These are phyloP conservation scores for Tiaroga cobitis DNA, from an alignment of 2,797 vertebrate species.

Conservation along the genomic window DNA sequence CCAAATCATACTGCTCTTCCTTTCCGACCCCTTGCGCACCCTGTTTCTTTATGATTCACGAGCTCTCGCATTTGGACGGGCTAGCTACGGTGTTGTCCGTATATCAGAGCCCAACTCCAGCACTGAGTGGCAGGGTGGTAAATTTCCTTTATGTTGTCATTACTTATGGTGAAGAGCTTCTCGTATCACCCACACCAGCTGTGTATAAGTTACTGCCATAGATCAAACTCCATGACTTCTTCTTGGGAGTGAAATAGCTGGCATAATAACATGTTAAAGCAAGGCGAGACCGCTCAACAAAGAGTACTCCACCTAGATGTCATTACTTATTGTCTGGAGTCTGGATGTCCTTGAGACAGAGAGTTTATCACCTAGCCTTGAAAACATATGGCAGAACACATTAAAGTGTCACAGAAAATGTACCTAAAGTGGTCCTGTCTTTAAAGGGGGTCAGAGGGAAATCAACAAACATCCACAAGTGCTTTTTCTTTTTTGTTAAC, in stretches of 20 bases:
- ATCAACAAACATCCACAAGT: conserved; percentile 32
- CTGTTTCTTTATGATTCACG: conserved; percentile 68
- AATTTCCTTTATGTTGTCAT: conserved; percentile 81
- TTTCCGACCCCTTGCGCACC: conserved; percentile 46
- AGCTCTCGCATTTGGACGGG: conserved; percentile 56
- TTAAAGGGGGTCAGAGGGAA: conserved; percentile 14
- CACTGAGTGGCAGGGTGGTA: conserved; percentile 68
- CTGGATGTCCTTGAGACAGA: conserved; percentile 66
- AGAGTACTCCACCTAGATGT: conserved; percentile 60
- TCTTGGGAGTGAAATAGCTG: conserved; percentile 52
- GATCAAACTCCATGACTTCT: conserved; percentile 61
- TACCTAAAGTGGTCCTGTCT: conserved; percentile 36
- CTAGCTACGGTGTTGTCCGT: conserved; percentile 34
- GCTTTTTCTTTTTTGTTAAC: neutral
- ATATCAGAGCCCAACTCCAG: conserved; percentile 56
- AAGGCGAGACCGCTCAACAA: conserved; percentile 54
- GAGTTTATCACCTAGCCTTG: conserved; percentile 56
- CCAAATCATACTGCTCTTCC: conserved; percentile 20
- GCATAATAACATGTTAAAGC: conserved; percentile 65
- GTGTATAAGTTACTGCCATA: conserved; percentile 65
- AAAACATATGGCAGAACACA: conserved; percentile 50
- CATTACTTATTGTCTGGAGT: conserved; percentile 64
- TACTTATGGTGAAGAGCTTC: conserved; percentile 71
- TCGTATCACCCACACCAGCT: conserved; percentile 59
- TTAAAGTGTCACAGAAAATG: conserved; percentile 34